Conservation (phyloP, 2,113 vertebrate species). For the Tragelaphus imberbis region DNA sequence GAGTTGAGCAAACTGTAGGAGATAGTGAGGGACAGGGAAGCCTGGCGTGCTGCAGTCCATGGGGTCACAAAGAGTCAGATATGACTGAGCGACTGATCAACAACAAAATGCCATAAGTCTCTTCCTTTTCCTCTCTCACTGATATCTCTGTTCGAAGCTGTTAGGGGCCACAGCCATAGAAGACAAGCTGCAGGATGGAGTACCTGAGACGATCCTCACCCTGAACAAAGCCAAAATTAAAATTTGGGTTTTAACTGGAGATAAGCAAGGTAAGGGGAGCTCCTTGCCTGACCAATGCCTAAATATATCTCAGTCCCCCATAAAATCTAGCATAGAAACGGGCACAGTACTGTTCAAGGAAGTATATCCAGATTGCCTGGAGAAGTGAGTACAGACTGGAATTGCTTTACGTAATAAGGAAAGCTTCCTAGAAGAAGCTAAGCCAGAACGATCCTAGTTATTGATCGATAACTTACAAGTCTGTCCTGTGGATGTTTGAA, state of each 20-base stretch:
- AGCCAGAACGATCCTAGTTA: not conserved
- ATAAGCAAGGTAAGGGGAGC: conserved; percentile 90
- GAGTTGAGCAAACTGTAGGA: not conserved
- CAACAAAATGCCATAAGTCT: not conserved
- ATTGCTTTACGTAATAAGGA: conserved; percentile 16
- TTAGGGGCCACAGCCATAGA: conserved; percentile 93
- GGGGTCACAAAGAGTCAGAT: not conserved
- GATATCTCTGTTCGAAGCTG: conserved; percentile 75
- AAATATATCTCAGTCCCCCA: not conserved
- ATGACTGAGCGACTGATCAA: not conserved
- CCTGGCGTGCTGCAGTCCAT: not conserved
- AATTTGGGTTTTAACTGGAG: conserved; percentile 96
- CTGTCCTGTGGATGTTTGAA: not conserved
- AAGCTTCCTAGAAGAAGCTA: not conserved
- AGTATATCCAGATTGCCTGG: not conserved
- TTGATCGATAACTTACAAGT: not conserved
- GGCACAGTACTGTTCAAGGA: not conserved
- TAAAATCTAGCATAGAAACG: conserved; percentile 24
- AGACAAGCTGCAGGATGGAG: conserved; percentile 95
- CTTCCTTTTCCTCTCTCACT: not conserved
- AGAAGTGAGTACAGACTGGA: not conserved
- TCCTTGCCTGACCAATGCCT: not conserved
- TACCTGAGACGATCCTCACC: conserved; percentile 91
- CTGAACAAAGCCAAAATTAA: conserved; percentile 93
- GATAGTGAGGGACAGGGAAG: not conserved